A percentile compares a stretch with the other conserved stretches of the same genome.
phyloP scores from a whole-genome alignment of 2,797 vertebrate genomes.

The Cyprinodon diabolis region DNA sequence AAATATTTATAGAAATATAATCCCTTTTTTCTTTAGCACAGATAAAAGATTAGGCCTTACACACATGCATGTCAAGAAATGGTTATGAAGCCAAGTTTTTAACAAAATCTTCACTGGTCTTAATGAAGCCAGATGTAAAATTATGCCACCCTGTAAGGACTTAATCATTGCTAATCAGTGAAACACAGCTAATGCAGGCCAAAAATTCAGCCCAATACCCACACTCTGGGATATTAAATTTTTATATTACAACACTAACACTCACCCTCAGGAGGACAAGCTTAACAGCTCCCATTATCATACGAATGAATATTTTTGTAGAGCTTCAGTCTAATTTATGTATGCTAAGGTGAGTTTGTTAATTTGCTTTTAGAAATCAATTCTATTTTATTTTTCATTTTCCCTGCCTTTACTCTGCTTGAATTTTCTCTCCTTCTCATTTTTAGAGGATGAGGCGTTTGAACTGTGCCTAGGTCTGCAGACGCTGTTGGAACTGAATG shows the following conservation, averaged over 20 bases:
- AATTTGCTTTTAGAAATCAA: slow-evolving; percentile 7
- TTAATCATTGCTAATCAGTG: not conserved
- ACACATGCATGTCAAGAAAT: not conserved
- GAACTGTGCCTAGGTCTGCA: slow-evolving; percentile 91
- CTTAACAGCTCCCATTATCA: slow-evolving; percentile 23
- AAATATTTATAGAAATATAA: not conserved
- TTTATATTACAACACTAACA: slow-evolving; percentile 5
- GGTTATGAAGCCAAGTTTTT: not conserved
- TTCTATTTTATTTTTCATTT: slow-evolving; percentile 19
- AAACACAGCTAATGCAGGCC: slow-evolving; percentile 1
- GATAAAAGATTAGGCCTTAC: not conserved
- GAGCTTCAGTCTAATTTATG: slow-evolving; percentile 31
- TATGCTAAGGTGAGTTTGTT: slow-evolving; percentile 9
- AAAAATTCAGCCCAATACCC: not conserved
- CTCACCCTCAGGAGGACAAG: not conserved
- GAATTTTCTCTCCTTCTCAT: slow-evolving; percentile 28
- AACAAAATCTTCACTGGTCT: not conserved
- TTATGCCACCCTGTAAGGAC: not conserved
- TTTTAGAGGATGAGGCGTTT: slow-evolving; percentile 85
- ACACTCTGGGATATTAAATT: slow-evolving; percentile 10
- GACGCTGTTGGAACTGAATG: slow-evolving; percentile 90
- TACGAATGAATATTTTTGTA: slow-evolving; percentile 21
- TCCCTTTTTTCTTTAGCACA: not conserved
- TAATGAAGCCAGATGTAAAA: not conserved
- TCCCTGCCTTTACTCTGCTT: not conserved